Evolutionary conservation across 1,140 invertebrate species (phyloP).

Genomic region (Araneus ventricosus): DNA sequence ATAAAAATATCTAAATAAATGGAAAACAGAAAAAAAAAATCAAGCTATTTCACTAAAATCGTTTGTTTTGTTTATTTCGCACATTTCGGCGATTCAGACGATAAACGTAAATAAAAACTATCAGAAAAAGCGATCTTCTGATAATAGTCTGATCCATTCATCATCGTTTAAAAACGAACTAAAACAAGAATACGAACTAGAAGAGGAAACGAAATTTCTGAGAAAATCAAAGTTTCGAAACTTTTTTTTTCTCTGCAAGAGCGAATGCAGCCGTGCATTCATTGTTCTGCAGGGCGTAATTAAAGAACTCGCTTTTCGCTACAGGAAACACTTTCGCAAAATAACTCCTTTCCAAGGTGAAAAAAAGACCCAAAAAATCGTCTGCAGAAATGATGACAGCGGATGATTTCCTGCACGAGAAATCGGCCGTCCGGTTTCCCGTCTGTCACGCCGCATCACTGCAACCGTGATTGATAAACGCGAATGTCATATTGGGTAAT

Average conservation of each 20-base stretch:
- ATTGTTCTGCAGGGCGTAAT: conserved; percentile 53
- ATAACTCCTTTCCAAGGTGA: conserved; percentile 41
- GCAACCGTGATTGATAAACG: conserved; percentile 6
- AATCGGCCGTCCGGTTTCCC: conserved; percentile 2
- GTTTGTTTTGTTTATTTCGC: background rate
- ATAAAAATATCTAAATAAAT: background rate
- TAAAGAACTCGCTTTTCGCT: conserved; percentile 35
- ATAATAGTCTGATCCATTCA: background rate
- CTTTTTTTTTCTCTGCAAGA: background rate
- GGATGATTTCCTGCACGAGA: conserved; percentile 41
- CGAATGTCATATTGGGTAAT: background rate
- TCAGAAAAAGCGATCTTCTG: background rate
- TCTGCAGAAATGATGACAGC: conserved; percentile 22
- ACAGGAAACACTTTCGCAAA: conserved; percentile 46
- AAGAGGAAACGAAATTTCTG: conserved; percentile 35
- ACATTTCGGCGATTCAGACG: background rate
- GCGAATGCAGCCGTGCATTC: background rate
- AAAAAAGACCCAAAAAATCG: conserved; percentile 27
- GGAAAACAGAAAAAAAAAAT: background rate
- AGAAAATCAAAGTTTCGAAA: conserved; percentile 1
- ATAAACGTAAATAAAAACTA: background rate
- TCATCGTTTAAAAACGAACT: background rate
- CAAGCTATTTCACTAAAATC: background rate
- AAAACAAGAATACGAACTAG: background rate
- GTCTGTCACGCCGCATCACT: background rate